Conservation (phyloP, 2,888 invertebrate species). For the Furcula furcula region DNA sequence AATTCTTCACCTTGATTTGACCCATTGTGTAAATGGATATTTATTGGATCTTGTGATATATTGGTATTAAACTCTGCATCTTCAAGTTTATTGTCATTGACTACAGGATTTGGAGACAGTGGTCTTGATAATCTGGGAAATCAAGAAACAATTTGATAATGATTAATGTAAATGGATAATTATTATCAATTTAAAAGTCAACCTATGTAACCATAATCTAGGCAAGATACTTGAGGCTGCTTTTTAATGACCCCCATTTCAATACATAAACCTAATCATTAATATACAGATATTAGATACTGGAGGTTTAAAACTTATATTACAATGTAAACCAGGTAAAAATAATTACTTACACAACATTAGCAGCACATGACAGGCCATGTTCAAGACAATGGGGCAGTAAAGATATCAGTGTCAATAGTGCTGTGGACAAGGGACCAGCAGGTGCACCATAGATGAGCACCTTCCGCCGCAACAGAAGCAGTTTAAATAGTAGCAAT, state of each 20-base stretch:
- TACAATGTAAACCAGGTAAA: not conserved
- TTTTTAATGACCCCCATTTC: no score
- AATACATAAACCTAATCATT: no score
- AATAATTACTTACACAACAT: slow-evolving; percentile 83
- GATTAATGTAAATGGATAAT: not conserved
- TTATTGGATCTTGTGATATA: slow-evolving; percentile 41
- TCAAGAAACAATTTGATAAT: not conserved
- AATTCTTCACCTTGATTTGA: slow-evolving; percentile 54
- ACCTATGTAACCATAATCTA: no score
- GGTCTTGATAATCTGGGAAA: slow-evolving; percentile 65
- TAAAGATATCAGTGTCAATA: slow-evolving; percentile 94
- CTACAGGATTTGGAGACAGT: slow-evolving; percentile 55
- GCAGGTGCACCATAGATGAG: slow-evolving; percentile 97
- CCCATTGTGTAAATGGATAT: slow-evolving; percentile 46
- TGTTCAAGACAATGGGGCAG: slow-evolving; percentile 94
- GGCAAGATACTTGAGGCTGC: no score
- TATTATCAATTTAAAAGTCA: no score
- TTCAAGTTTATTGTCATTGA: slow-evolving; percentile 39
- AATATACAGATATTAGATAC: no score
- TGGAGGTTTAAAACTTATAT: no score
- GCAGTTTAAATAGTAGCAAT: slow-evolving; percentile 94
- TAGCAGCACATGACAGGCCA: slow-evolving; percentile 91
- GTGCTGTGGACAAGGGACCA: slow-evolving; percentile 91
- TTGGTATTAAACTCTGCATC: slow-evolving; percentile 41
- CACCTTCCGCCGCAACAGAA: slow-evolving; percentile 93